phyloP scores from a whole-genome alignment of 2,888 invertebrate species.

The Cryptus armator region DNA sequence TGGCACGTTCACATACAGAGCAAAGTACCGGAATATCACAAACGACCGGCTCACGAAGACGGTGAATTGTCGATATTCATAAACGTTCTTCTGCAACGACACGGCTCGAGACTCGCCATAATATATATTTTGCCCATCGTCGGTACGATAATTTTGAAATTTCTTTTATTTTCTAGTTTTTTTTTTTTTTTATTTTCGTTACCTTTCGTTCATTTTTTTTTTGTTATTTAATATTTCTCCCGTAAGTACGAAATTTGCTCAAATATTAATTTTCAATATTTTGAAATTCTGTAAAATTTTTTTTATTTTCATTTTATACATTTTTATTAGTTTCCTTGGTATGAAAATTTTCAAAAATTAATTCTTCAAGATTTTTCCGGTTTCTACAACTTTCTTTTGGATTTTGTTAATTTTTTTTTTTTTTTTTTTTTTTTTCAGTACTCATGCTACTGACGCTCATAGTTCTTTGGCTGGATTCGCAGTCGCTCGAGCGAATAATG shows the following conservation, averaged over 20 bases:
- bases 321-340: not conserved
- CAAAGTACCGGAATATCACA: slow-evolving; percentile 86
- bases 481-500: slow-evolving; percentile 87
- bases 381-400: not conserved
- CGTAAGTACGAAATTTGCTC: no score
- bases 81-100: slow-evolving; percentile 87
- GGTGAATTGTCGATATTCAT: slow-evolving; percentile 86
- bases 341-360: no score
- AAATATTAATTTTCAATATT: no score
- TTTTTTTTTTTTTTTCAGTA: slow-evolving; percentile 79
- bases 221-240: no score
- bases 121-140: slow-evolving; percentile 87
- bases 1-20: slow-evolving; percentile 87
- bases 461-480: slow-evolving; percentile 87
- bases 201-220: no score
- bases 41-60: slow-evolving; percentile 86
- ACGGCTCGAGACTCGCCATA: slow-evolving; percentile 86
- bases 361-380: not conserved
- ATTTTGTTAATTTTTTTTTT: slow-evolving; percentile 3
- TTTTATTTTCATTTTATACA: slow-evolving; percentile 7
- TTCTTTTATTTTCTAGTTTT: no score
- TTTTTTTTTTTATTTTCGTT: no score
- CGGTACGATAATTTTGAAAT: slow-evolving; percentile 74
- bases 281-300: not conserved
- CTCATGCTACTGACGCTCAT: slow-evolving; percentile 87